Evolutionary conservation across 2,888 invertebrate genomes (phyloP).

Genomic region (Incurvaria masculella): DNA sequence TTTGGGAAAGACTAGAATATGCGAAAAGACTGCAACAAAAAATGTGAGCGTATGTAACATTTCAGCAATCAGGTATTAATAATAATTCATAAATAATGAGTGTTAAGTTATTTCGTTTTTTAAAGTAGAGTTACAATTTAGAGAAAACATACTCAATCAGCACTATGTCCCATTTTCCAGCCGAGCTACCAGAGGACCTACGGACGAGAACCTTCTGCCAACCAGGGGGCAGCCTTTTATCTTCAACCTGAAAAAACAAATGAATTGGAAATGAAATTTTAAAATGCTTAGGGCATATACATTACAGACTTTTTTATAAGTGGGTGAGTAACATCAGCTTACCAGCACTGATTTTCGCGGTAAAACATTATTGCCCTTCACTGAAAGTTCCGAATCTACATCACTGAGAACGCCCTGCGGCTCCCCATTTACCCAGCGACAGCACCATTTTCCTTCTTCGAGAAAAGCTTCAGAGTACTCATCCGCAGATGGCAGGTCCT

Average conservation of each 20-base stretch:
- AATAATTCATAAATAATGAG: too few species aligned
- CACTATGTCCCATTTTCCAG: conserved; percentile 81
- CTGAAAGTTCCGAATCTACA: conserved; percentile 31
- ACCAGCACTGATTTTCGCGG: conserved; percentile 44
- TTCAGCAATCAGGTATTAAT: too few species aligned
- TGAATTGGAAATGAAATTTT: not conserved
- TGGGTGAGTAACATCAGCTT: not conserved
- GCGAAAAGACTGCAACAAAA: too few species aligned
- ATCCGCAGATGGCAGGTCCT: too few species aligned
- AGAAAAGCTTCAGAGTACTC: conserved; percentile 3
- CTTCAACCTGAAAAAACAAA: conserved; percentile 56
- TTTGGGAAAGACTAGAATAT: too few species aligned
- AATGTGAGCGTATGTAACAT: too few species aligned
- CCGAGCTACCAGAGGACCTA: conserved; percentile 62
- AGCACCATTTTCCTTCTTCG: conserved; percentile 59
- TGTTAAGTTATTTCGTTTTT: too few species aligned
- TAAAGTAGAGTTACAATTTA: not conserved
- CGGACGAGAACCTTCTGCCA: conserved; percentile 80
- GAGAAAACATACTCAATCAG: conserved; percentile 56
- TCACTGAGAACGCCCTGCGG: conserved; percentile 59
- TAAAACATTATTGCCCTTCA: conserved; percentile 32
- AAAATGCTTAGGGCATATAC: not conserved
- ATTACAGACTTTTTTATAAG: not conserved
- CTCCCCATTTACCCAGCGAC: conserved; percentile 67
- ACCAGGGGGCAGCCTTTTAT: conserved; percentile 68